A percentile compares a stretch with the other conserved stretches of the same genome.
Conservation (phyloP, 1,140 invertebrate genomes). For the Pseudomyrmex flavicornis region DNA sequence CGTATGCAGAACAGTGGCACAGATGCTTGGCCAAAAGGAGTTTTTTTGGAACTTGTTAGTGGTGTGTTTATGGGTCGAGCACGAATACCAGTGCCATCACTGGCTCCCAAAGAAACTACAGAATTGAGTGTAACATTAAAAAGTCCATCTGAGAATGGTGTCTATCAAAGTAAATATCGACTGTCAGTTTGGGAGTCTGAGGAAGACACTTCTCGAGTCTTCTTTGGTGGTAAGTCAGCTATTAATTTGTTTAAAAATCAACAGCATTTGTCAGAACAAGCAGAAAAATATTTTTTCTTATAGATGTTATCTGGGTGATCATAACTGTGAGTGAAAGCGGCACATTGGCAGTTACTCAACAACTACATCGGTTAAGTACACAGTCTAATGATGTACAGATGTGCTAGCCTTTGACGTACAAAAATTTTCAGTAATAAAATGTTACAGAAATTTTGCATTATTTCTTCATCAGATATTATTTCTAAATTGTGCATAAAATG, state of each 20-base stretch:
- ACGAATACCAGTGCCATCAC: conserved; percentile 86
- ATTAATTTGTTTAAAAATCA: background rate
- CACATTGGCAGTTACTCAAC: conserved; percentile 89
- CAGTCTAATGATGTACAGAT: conserved; percentile 82
- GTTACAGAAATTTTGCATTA: conserved; percentile 15
- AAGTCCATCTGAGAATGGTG: conserved; percentile 89
- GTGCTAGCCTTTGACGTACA: conserved; percentile 79
- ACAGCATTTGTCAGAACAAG: background rate
- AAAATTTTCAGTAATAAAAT: conserved; percentile 40
- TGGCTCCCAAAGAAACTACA: conserved; percentile 89
- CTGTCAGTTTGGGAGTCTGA: too few species aligned
- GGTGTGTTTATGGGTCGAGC: conserved; percentile 87
- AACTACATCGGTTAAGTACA: conserved; percentile 87
- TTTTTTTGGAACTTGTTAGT: conserved; percentile 89
- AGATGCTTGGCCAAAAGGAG: conserved; percentile 92
- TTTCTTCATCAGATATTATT: background rate
- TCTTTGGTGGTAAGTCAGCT: conserved; percentile 90
- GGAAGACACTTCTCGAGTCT: conserved; percentile 77
- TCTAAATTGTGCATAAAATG: conserved; percentile 45
- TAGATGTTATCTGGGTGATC: conserved; percentile 90
- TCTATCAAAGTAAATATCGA: conserved; percentile 89
- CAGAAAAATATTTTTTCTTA: conserved; percentile 70
- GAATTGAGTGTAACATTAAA: conserved; percentile 90
- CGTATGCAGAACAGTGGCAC: conserved; percentile 92
- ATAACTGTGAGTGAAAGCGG: conserved; percentile 89